Evolutionary conservation across 2,113 vertebrate species (phyloP).

Genomic region (Calonectris borealis): DNA sequence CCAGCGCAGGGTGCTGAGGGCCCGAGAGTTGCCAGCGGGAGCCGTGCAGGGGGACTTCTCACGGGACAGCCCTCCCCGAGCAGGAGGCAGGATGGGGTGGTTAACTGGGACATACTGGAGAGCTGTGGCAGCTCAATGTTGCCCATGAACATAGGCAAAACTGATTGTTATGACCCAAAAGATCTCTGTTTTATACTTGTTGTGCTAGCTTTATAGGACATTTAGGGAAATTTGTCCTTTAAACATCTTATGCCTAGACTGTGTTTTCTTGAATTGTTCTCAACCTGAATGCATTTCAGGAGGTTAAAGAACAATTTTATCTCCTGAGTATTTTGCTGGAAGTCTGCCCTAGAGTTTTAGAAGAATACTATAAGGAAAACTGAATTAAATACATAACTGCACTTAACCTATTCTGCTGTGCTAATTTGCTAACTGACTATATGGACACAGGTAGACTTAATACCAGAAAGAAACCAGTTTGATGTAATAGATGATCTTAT

Average conservation of each 20-base stretch:
- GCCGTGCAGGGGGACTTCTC: neutral
- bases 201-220: neutral
- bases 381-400: neutral
- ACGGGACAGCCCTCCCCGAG: fast-evolving
- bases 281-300: neutral
- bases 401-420: neutral
- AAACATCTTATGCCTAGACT: neutral
- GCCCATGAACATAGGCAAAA: neutral
- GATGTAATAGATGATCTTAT: neutral
- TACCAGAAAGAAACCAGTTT: neutral
- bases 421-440: neutral
- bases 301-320: neutral
- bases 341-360: neutral
- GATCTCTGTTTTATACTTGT: neutral
- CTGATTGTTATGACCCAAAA: neutral
- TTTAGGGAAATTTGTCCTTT: neutral
- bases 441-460: neutral
- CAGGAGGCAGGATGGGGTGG: neutral
- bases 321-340: neutral
- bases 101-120: neutral
- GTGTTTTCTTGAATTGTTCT: neutral
- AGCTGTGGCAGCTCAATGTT: neutral
- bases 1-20: neutral
- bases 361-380: neutral
- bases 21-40: neutral